These are phyloP conservation scores for Onthophagus sagittarius DNA, from an alignment of 2,888 invertebrate genomes.

Conservation along the genomic window DNA sequence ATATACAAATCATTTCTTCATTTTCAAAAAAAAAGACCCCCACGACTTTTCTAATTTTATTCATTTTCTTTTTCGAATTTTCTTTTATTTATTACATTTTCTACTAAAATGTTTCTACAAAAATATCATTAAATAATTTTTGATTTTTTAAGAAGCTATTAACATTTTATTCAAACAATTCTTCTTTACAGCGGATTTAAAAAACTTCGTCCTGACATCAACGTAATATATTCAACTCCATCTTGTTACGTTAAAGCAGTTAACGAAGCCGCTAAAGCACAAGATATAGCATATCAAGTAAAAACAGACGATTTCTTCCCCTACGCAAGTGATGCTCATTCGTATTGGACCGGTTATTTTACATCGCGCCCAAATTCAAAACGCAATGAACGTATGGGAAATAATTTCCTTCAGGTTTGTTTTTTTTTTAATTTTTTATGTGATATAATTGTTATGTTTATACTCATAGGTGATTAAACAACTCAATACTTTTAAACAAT, in stretches of 20 bases:
- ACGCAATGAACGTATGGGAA: slow-evolving; percentile 27
- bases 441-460: slow-evolving; percentile 27
- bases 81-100: no score
- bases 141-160: no score
- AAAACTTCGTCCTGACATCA: slow-evolving; percentile 39
- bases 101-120: no score
- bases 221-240: slow-evolving; percentile 81
- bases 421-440: not conserved
- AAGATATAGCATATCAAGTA: slow-evolving; percentile 46
- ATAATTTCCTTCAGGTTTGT: slow-evolving; percentile 28
- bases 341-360: slow-evolving; percentile 29
- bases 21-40: no score
- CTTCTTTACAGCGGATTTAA: slow-evolving; percentile 22
- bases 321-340: slow-evolving; percentile 20
- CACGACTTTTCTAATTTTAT: no score
- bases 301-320: slow-evolving; percentile 57
- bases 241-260: slow-evolving; percentile 79
- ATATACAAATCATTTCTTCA: no score
- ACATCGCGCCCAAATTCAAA: slow-evolving; percentile 29
- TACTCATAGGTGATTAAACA: slow-evolving; percentile 62
- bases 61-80: no score
- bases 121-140: no score
- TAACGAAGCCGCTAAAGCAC: slow-evolving; percentile 62
- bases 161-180: not conserved
- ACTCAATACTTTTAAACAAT: slow-evolving; percentile 55